phyloP scores from a whole-genome alignment of 2,113 vertebrate species.

The Campylomormyrus numenius region DNA sequence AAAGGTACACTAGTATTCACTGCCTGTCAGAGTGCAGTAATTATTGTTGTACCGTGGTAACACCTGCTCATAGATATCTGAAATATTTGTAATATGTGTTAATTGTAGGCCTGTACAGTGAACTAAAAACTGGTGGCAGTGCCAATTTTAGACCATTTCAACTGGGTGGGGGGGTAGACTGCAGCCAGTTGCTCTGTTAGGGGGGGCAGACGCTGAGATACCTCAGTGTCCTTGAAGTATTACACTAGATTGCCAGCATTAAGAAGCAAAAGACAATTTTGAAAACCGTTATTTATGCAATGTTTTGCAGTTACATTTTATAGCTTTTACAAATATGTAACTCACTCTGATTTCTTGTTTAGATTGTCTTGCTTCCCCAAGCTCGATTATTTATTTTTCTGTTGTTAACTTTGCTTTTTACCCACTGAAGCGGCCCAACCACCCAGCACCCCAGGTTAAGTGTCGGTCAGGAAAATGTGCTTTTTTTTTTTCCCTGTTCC shows the following conservation, averaged over 20 bases:
- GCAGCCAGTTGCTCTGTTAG: not conserved
- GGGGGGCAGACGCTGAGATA: not conserved
- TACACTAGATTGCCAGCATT: not conserved
- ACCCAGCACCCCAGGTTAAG: not conserved
- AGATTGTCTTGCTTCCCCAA: too few species aligned
- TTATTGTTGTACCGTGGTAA: not conserved
- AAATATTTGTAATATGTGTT: not conserved
- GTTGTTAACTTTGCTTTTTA: not conserved
- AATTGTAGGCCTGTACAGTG: not conserved
- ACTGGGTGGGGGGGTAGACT: not conserved
- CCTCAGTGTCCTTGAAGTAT: not conserved
- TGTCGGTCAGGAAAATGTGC: not conserved
- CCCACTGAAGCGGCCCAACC: not conserved
- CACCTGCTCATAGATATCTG: not conserved
- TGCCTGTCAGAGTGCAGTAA: not conserved
- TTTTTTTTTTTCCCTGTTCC: too few species aligned
- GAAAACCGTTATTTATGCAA: not conserved
- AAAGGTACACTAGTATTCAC: not conserved
- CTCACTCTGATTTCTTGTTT: too few species aligned
- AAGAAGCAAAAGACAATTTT: not conserved
- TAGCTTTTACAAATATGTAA: too few species aligned
- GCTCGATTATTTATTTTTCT: not conserved
- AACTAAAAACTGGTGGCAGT: not conserved
- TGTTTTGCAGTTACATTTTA: too few species aligned
- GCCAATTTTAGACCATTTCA: not conserved